These are phyloP conservation scores for Koerneria pararmatus DNA, from an alignment of 2,888 invertebrate species.

Conservation along the genomic window DNA sequence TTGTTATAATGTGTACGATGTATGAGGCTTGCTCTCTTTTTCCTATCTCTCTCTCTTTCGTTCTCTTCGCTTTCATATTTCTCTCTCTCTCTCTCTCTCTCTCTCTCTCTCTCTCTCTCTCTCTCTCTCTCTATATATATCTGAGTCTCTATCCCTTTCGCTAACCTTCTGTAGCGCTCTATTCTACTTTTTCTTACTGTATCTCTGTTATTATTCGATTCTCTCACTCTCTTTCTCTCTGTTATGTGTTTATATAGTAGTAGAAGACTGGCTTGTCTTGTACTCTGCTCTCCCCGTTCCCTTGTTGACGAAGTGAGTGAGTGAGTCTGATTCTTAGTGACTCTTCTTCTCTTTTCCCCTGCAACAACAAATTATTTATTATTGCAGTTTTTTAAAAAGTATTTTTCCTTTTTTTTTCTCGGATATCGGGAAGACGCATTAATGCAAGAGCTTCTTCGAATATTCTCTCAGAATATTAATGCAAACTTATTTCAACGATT, in stretches of 20 bases:
- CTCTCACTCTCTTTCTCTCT: background rate
- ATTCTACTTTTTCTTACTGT: background rate
- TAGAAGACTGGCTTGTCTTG: background rate
- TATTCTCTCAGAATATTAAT: no score
- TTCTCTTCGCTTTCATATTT: background rate
- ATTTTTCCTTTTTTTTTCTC: no score
- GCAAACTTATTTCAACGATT: no score
- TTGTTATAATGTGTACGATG: no score
- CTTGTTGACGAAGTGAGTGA: background rate
- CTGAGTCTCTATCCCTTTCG: background rate
- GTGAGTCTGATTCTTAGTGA: background rate
- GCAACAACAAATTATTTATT: background rate
- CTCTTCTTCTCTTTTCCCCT: background rate
- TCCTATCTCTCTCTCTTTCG: background rate
- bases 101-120: background rate
- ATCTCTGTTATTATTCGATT: background rate
- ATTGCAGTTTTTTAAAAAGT: no score
- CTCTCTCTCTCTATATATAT: background rate
- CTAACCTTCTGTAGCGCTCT: background rate
- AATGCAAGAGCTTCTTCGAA: no score
- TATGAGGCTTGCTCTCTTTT: background rate
- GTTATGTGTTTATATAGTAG: background rate
- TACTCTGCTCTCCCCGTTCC: background rate
- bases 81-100: conserved; percentile 2
- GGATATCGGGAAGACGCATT: no score